Base-by-base conservation (phyloP, 2,113 vertebrate genomes). In the Orientallactaga bullata region DNA sequence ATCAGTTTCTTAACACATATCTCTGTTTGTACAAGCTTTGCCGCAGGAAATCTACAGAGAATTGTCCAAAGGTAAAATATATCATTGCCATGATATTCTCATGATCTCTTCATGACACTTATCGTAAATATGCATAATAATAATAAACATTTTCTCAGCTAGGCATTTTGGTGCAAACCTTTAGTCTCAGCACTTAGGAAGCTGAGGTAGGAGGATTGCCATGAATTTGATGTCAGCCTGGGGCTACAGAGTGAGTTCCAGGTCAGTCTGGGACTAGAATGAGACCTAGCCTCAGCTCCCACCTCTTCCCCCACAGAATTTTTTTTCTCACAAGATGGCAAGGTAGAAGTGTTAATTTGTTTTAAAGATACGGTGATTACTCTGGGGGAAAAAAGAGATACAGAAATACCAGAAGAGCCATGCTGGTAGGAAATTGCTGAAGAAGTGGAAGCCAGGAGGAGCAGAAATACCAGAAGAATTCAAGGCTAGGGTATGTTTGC, bases 21-120 rank as follows among this genome's bases (percentile, higher is more conserved):
- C 98, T 98, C 97, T 98, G 94, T 98, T 98, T 98, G 97, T 95
- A 93, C 98, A 98, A 99, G 98, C 98, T 98, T 98, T 98, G 98
- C 98, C 98, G 0, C 98, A 98, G 98, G 98, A 98, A 98, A 96
- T 97, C 98, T 98, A 97, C 98, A 98, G 98, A 98, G 97, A 98
- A 96, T 98, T 98, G 98, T 98, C 98, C 98, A 89, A 98, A 99
- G 98, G 98, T 98, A 98, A 99, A 98, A 97, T 85, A 71, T 85
- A 96, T 87, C 90, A 84, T 96, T 97, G 95, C 96, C 97, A 95
- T 97, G 93, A 96, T 92, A 79, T 89, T 94, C 87, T 95, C 81
- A 47, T 92, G 42, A 74, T 90, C 69, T 94, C 77, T 92, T 55
- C 77, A 9, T 94, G 76, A 80, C 60, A 35, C 80, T 97, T 97